Base-by-base conservation (phyloP, 1,140 invertebrate genomes). In the Lucilia sericata region DNA sequence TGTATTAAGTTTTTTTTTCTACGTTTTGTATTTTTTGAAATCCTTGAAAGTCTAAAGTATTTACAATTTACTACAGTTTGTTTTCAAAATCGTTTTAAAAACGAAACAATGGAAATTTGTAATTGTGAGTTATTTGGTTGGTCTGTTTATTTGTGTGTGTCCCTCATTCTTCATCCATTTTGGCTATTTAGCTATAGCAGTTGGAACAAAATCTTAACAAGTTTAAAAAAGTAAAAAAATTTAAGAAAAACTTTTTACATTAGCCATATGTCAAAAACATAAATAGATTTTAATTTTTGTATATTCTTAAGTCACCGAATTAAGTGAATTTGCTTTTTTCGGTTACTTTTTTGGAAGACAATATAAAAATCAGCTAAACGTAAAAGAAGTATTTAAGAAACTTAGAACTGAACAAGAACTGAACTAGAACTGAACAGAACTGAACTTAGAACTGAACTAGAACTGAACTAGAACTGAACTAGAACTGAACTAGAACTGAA, bases 181-280 rank as follows among this genome's bases (percentile, higher is more conserved):
- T 30, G 25, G 25, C 25, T 30, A 30, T 30, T 30, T 30, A 30
- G 25, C 25, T 3, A 30, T 30, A 30, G 3, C 25, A 42, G 42
- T 42, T 42, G 0, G 5, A 60, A 60, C 3, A n/a, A n/a, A n/a
- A n/a, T 60, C n/a, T 60, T 60, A 5, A 14, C 55, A n/a, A 60
- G 25, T 30, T 30, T 30, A 30, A 3, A 30, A 30, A 30, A 30
- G 25, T 30, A 30, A 30, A 30, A 17, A 55, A 12, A n/a, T 17
- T 12, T n/a, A 5, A 42, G 42, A 42, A 78, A 78, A 78, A 78
- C 34, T 42, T 78, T 78, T 78, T 78, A 36, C 75, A 78, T 78
- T 78, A 42, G 75, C 75, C 75, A 78, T 78, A 78, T 78, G 75
- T 78, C 75, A 78, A 47, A 78, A 78, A 42, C 75, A 78, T 78